phyloP scores from a whole-genome alignment of 1,140 invertebrate species.

The Drosophila paulistorum region DNA sequence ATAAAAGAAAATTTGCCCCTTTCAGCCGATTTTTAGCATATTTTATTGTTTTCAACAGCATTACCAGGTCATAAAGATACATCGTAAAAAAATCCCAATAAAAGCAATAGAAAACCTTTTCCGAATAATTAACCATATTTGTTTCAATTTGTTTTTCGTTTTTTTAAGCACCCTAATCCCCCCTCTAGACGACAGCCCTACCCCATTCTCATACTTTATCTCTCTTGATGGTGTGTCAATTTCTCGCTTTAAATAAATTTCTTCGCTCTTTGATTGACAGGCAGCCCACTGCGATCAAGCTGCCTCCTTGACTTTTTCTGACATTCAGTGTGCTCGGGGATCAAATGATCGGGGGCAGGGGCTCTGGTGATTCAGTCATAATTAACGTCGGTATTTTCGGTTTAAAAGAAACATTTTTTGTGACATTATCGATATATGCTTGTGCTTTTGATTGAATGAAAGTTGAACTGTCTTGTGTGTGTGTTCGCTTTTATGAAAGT shows the following conservation, averaged over 20 bases:
- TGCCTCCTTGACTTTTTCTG: constrained; percentile 35
- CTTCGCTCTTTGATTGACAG: constrained; percentile 36
- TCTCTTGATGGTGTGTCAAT: neutral
- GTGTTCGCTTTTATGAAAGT: constrained; percentile 57
- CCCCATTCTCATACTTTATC: neutral
- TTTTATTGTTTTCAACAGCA: too few species aligned
- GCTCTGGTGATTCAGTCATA: constrained; percentile 50
- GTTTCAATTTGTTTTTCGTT: too few species aligned
- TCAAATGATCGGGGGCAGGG: neutral
- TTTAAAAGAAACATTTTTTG: constrained; percentile 33
- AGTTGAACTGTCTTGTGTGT: constrained; percentile 44
- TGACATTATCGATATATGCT: constrained; percentile 56
- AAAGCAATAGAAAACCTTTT: too few species aligned
- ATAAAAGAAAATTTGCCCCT: neutral
- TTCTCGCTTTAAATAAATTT: constrained; percentile 48
- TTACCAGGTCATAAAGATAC: too few species aligned
- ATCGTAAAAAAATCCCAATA: too few species aligned
- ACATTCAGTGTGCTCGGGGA: constrained; percentile 36
- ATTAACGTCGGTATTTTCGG: constrained; percentile 58
- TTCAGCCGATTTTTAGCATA: too few species aligned
- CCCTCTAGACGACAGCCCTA: neutral
- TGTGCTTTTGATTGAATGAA: constrained; percentile 59
- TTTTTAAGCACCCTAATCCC: too few species aligned
- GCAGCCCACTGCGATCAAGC: constrained; percentile 44
- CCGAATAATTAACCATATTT: too few species aligned